These are phyloP conservation scores for Chanos chanos DNA, from an alignment of 2,797 vertebrate species.

Conservation along the genomic window DNA sequence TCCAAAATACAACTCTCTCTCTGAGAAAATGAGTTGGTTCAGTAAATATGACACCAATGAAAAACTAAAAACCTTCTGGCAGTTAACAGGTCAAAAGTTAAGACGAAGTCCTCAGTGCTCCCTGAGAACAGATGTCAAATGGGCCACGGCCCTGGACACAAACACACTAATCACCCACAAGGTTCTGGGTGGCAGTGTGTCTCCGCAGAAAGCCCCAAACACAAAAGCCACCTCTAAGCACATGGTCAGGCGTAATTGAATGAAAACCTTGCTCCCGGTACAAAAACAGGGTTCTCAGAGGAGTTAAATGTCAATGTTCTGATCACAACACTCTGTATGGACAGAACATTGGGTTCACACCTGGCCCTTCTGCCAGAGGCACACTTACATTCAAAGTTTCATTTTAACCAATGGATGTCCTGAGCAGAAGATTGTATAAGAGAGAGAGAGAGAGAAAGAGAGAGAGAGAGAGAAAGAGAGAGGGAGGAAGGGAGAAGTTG, in stretches of 20 bases:
- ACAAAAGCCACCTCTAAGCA: conserved; percentile 3
- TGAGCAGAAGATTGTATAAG: not conserved
- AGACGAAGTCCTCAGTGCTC: conserved; percentile 8
- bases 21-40: conserved; percentile 8
- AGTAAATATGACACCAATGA: conserved; percentile 11
- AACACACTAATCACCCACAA: conserved; percentile 27
- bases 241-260: conserved; percentile 24
- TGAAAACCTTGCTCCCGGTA: conserved; percentile 16
- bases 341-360: no score
- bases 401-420: not conserved
- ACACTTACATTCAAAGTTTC: no score
- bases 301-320: conserved; percentile 22
- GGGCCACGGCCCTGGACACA: conserved; percentile 7
- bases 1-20: no score
- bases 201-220: not conserved
- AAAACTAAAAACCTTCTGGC: conserved; percentile 21
- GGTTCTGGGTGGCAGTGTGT: conserved; percentile 5
- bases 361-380: no score
- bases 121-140: conserved; percentile 39
- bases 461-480: not conserved
- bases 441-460: not conserved
- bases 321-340: conserved; percentile 20
- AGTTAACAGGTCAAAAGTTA: conserved; percentile 33
- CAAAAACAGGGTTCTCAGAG: not conserved
- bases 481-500: conserved; percentile 45